phyloP scores from a whole-genome alignment of 2,888 invertebrate genomes.

The Aphodius sticticus region DNA sequence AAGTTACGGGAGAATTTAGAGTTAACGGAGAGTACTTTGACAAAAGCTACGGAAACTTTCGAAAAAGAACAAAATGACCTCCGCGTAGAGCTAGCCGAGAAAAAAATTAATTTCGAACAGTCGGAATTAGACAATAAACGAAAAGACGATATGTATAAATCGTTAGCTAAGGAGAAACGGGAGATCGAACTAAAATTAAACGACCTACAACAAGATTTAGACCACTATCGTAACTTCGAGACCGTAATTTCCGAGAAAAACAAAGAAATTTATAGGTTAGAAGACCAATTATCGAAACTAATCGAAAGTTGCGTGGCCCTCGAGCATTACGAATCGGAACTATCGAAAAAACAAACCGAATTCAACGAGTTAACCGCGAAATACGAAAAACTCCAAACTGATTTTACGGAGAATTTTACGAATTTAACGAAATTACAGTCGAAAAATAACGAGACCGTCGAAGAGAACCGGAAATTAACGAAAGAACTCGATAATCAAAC shows the following conservation, averaged over 20 bases:
- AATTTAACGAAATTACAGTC: background rate
- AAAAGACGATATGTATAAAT: constrained; percentile 67
- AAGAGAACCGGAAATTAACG: constrained; percentile 45
- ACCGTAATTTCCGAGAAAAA: constrained; percentile 66
- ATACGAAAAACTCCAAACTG: constrained; percentile 46
- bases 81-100: constrained; percentile 66
- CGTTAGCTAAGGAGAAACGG: constrained; percentile 67
- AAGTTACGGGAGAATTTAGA: constrained; percentile 65
- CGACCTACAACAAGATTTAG: constrained; percentile 62
- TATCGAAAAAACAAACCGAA: constrained; percentile 56
- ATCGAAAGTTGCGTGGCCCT: constrained; percentile 31
- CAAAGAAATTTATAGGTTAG: constrained; percentile 61
- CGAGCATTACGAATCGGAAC: constrained; percentile 46
- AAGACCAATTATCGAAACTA: constrained; percentile 58
- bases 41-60: constrained; percentile 58
- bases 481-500: constrained; percentile 51
- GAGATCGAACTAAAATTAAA: constrained; percentile 63
- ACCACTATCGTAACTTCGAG: constrained; percentile 63
- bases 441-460: constrained; percentile 29
- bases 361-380: constrained; percentile 62
- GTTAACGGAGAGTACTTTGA: constrained; percentile 64
- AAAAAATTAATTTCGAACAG: constrained; percentile 65
- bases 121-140: constrained; percentile 65
- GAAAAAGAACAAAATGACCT: constrained; percentile 65
- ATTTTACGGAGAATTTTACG: constrained; percentile 40